A percentile compares a stretch with the other conserved stretches of the same genome.
Conservation (phyloP, 2,888 invertebrate genomes). For the Ophion ellenae region DNA sequence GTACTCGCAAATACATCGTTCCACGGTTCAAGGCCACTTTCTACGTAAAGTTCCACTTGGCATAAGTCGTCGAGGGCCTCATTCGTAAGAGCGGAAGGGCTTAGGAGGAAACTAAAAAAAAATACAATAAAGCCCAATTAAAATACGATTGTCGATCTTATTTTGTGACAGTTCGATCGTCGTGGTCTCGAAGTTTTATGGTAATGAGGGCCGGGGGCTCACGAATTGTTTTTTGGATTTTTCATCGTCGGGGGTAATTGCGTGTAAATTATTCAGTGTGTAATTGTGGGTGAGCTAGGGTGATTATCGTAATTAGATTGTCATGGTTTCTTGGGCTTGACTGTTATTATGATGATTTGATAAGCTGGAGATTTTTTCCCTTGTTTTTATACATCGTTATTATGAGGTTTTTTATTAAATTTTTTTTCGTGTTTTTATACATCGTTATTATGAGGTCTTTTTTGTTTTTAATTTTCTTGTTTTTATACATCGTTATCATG, state of each 20-base stretch:
- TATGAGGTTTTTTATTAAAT: not conserved
- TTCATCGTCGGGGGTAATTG: not conserved
- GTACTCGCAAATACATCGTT: conserved; percentile 12
- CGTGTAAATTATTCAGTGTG: not conserved
- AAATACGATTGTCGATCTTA: not conserved
- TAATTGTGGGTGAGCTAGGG: too few species aligned
- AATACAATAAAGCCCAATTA: not conserved
- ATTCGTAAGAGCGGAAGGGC: not conserved
- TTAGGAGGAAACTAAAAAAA: conserved; percentile 1
- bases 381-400: not conserved
- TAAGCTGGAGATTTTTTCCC: not conserved
- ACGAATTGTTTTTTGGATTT: not conserved
- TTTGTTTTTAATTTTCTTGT: not conserved
- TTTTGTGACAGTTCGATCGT: not conserved
- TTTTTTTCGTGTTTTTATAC: not conserved
- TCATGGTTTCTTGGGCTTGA: too few species aligned
- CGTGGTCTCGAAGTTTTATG: not conserved
- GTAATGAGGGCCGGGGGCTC: not conserved
- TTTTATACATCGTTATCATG: not conserved
- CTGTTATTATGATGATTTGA: too few species aligned
- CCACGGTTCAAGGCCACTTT: conserved; percentile 44
- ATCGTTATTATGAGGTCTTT: not conserved
- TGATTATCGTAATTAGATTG: too few species aligned
- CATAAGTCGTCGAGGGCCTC: not conserved
- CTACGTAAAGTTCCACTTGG: not conserved